Base-by-base conservation (phyloP, 2,797 vertebrate genomes). In the Micrastur ruficollis region DNA sequence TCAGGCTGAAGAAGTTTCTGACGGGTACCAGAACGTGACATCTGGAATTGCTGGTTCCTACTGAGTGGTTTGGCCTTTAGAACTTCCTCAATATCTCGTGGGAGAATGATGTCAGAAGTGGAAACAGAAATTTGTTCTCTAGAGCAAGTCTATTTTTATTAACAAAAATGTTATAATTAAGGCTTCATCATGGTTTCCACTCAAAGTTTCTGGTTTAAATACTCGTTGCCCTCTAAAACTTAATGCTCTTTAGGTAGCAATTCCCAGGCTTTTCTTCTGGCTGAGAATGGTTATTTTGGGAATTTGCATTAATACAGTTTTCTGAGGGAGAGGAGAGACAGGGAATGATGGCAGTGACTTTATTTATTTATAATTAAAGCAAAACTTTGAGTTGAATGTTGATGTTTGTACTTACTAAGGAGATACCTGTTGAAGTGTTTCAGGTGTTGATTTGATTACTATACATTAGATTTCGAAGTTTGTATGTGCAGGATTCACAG, bases 101-200 rank as follows among this genome's bases (percentile, higher is more conserved):
- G 86, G 92, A 95, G 82, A 90, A 85, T 36, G 5, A 94, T 85
- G 86, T 95, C 86, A 82, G 71, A 90, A 90, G 22, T 80, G 81
- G 83, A 96, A 95, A 94, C 49, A 70, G 74, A 92, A 85, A 82
- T 95, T 93, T 75, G 44, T 96, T 92, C 74, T 93, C 78, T 29
- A 79, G 71, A 95, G 78, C 86, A 93, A 80, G 80, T 93, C 93
- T 96, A 94, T 96, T 96, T 97, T 97, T 96, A 94, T 85, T 92
- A 91, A 66, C 52, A 89, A 89, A 96, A 94, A 97, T 90, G 18
- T 89, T 86, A 36, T 86, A 94, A 90, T 92, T 96, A 83, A 92
- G 62, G 38, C 86, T 93, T 95, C 80, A 93, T 96, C 90, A 85
- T 96, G 92, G 22, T 97, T 96, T 96, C 95, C 92, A 93, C 83